Evolutionary conservation across 1,140 invertebrate genomes (phyloP).

Genomic region (Meloidogyne chitwoodi): DNA sequence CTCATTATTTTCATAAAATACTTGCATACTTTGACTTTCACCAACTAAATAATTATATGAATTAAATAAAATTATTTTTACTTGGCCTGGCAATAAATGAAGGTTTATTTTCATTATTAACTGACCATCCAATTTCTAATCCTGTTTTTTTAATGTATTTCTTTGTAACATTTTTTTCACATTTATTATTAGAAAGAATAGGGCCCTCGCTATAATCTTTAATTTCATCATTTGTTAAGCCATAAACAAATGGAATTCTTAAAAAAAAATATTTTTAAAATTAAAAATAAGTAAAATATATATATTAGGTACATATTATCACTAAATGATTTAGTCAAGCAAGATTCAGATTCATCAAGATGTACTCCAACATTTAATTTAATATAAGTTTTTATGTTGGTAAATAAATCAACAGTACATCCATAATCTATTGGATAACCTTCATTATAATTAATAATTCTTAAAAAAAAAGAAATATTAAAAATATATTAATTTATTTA

Average conservation of each 20-base stretch:
- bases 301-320: background rate
- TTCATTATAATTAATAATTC: background rate
- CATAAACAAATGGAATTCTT: background rate
- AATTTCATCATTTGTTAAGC: background rate
- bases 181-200: background rate
- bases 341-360: background rate
- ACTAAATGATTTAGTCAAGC: background rate
- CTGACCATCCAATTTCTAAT: background rate
- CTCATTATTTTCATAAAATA: background rate
- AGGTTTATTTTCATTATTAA: background rate
- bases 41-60: background rate
- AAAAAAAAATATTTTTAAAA: background rate
- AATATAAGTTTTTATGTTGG: background rate
- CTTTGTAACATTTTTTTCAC: background rate
- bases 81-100: background rate
- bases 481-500: background rate
- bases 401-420: background rate
- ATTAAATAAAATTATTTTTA: background rate
- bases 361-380: background rate
- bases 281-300: background rate
- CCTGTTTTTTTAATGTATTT: background rate
- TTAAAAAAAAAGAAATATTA: background rate
- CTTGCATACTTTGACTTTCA: background rate
- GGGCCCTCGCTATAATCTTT: background rate
- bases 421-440: background rate